phyloP scores from a whole-genome alignment of 2,888 invertebrate species.

The Neocrepidodera transversa region DNA sequence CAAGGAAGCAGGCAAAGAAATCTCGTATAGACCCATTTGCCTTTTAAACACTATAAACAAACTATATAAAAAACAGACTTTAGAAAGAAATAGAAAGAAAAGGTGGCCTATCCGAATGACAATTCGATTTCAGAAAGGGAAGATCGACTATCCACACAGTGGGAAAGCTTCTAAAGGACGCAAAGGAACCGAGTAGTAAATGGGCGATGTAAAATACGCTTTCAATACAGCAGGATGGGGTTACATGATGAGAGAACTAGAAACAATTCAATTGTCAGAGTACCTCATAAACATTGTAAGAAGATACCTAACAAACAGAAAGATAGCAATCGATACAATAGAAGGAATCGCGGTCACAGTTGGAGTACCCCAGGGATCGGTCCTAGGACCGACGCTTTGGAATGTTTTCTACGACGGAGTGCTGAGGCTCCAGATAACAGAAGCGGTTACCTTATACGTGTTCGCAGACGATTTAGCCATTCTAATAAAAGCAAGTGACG shows the following conservation, averaged over 20 bases:
- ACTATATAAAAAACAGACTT: constrained; percentile 17
- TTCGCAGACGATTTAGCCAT: too few species aligned
- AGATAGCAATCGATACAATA: background rate
- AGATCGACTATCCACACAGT: constrained; percentile 1
- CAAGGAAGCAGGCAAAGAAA: background rate
- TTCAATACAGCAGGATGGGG: too few species aligned
- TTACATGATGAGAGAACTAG: too few species aligned
- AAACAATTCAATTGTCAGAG: background rate
- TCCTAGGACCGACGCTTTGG: too few species aligned
- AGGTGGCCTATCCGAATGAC: background rate
- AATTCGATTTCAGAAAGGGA: constrained; percentile 6
- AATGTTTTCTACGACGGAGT: too few species aligned
- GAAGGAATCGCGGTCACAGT: too few species aligned
- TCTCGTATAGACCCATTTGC: constrained; percentile 7
- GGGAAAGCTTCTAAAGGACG: background rate
- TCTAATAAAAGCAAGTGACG: too few species aligned
- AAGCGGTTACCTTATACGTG: too few species aligned
- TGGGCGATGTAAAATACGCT: background rate
- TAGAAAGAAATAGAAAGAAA: constrained; percentile 9
- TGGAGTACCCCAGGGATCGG: too few species aligned
- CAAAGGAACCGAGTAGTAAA: background rate
- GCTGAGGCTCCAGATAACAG: too few species aligned
- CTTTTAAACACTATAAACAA: constrained; percentile 19
- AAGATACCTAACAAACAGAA: constrained; percentile 9
- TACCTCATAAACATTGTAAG: constrained; percentile 8